Evolutionary conservation across 2,113 vertebrate genomes (phyloP).

Genomic region (Nycticryphes semicollaris): DNA sequence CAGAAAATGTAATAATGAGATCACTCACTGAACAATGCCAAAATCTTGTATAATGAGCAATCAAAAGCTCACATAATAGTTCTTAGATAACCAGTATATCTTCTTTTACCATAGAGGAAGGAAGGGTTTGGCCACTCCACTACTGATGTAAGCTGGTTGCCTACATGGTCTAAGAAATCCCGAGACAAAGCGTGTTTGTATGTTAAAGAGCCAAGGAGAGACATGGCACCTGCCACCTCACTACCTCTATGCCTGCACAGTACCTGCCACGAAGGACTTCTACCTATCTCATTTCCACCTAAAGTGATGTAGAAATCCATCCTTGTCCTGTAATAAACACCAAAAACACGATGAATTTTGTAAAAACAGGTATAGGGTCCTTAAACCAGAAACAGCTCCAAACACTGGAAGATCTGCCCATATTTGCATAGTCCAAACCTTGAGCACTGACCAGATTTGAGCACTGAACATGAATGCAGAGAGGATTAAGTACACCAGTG

Average conservation of each 20-base stretch:
- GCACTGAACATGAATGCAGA: not conserved
- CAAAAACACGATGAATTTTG: not conserved
- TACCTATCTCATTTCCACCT: not conserved
- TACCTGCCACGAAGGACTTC: not conserved
- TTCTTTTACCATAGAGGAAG: not conserved
- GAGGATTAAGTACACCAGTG: not conserved
- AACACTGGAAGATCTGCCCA: not conserved
- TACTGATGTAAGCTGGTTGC: not conserved
- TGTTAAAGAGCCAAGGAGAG: not conserved
- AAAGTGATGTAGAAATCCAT: not conserved
- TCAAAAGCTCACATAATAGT: not conserved
- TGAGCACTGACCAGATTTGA: not conserved
- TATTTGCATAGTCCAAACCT: not conserved
- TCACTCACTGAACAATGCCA: not conserved
- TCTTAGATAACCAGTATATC: not conserved
- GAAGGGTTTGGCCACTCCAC: not conserved
- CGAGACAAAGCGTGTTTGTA: not conserved
- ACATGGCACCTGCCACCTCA: not conserved
- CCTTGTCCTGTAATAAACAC: not conserved
- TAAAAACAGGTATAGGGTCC: not conserved
- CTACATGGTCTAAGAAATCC: not conserved
- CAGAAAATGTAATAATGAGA: not conserved
- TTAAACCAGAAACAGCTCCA: not conserved
- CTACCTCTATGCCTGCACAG: rapidly evolving
- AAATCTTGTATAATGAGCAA: not conserved